These are phyloP conservation scores for Axis porcinus DNA, from an alignment of 2,113 vertebrate species.

Conservation along the genomic window DNA sequence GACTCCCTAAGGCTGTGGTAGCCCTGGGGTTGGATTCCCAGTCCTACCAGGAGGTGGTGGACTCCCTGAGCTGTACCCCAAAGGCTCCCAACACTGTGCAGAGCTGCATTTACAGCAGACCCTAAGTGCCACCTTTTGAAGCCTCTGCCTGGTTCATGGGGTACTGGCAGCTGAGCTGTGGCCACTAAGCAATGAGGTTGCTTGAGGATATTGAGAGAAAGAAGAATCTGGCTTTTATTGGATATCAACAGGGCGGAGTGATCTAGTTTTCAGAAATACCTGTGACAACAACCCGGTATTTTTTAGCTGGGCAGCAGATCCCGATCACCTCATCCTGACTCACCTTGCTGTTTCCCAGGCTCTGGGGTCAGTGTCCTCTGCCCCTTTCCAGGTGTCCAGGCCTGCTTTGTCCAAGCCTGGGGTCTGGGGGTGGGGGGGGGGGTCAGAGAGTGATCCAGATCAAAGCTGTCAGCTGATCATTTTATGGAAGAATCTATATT, in stretches of 20 bases:
- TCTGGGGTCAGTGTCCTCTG: not conserved
- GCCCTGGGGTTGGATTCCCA: not conserved
- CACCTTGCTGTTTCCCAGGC: not conserved
- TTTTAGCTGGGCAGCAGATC: not conserved
- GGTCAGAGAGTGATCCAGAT: not conserved
- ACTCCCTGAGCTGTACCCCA: too few relatives aligned
- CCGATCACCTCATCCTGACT: not conserved
- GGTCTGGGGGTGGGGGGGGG: not conserved
- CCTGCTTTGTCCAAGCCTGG: not conserved
- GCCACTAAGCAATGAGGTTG: not conserved
- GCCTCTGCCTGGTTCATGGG: not conserved
- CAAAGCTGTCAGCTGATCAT: not conserved
- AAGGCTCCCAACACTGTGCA: not conserved
- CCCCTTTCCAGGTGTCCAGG: not conserved
- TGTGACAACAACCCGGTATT: not conserved
- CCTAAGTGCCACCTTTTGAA: not conserved
- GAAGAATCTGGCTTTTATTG: not conserved
- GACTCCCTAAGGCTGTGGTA: not conserved
- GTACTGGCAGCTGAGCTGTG: not conserved
- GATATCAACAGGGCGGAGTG: not conserved
- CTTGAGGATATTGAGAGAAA: not conserved
- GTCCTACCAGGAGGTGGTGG: not conserved
- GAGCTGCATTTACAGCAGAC: not conserved
- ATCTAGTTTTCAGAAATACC: not conserved
- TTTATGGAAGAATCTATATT: not conserved